These are phyloP conservation scores for Sceloporus undulatus DNA, from an alignment of 2,113 vertebrate species.

Conservation along the genomic window DNA sequence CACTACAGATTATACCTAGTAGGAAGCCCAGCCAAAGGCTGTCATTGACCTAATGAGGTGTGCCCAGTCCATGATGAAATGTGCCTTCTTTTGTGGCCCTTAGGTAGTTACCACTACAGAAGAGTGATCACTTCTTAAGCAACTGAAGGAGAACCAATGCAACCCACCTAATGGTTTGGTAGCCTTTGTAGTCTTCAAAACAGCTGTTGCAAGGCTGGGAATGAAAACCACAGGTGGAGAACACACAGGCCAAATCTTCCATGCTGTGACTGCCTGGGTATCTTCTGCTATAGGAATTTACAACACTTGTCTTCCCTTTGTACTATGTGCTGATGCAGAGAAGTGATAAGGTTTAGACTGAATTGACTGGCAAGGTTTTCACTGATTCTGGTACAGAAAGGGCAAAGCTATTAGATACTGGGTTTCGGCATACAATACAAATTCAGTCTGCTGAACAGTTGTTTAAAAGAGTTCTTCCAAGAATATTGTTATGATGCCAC, in stretches of 20 bases:
- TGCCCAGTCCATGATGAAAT: slow-evolving; percentile 50
- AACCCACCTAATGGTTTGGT: background rate
- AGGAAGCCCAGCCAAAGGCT: slow-evolving; percentile 46
- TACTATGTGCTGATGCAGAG: background rate
- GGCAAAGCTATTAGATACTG: background rate
- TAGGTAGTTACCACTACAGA: slow-evolving; percentile 32
- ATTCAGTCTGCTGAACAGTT: background rate
- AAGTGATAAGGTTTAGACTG: background rate
- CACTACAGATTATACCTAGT: slow-evolving; percentile 49
- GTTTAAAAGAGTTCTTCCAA: background rate
- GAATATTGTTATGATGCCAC: too few relatives aligned
- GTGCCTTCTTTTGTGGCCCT: background rate
- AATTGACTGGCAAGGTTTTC: slow-evolving; percentile 27
- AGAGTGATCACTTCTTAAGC: slow-evolving; percentile 11
- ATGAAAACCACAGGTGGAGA: background rate
- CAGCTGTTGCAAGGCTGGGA: background rate
- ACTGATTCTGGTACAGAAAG: background rate
- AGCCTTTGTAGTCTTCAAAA: slow-evolving; percentile 7
- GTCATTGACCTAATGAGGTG: slow-evolving; percentile 57
- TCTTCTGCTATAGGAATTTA: background rate
- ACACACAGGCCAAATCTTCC: background rate
- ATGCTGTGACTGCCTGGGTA: accelerated
- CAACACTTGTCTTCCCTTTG: slow-evolving; percentile 29
- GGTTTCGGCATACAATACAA: background rate
- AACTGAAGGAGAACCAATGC: slow-evolving; percentile 46